Evolutionary conservation across 2,113 vertebrate species (phyloP), one percentile per base, ranked within the genome.

Genomic region (Podocnemis expansa): DNA sequence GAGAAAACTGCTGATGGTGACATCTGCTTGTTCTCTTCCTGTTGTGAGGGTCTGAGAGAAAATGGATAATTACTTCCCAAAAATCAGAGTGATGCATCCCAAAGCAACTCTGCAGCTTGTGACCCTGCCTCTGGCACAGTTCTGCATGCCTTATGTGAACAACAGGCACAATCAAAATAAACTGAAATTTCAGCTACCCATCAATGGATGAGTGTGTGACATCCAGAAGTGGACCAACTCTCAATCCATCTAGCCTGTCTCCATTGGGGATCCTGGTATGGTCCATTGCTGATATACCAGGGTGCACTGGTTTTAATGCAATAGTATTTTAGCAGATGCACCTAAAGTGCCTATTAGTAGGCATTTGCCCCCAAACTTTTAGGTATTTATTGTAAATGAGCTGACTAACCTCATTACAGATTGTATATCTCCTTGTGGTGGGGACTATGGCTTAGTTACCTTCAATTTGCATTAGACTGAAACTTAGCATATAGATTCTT

Each of bases 71-170:
- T 78, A 12, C 78, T 96, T 94, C 78, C 82, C 89, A 95, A 76
- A 97, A 93, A 86, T 92, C 88, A 27, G 83, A 63, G 76, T 41
- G 84, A 93, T 88, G 51, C 93, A 82, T 88, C 89, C 91, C 82
- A 85, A 84, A 91, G 89, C 63, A 96, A 56, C 91, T 96, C 83
- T 89, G 52, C 94, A 92, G 89, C 80, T 95, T 90, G 94, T 95
- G 94, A 2, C 80, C 56, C 56, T 94, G 89, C 80, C 93, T 80
- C 91, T 96, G 97, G 91, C 96, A 91, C 82, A 93, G 45, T 49
- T 73, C 49, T 67, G 80, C 54, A 5, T 34, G 3, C 78, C 85
- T 78, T 54, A 67, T 78, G 84, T 93, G 86, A 94, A 78, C 43
- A 91, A 60, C 83, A 93, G 82, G 67, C 92, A 73, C 82, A 43